phyloP scores from a whole-genome alignment of 2,797 vertebrate genomes.

The Amniataba percoides region DNA sequence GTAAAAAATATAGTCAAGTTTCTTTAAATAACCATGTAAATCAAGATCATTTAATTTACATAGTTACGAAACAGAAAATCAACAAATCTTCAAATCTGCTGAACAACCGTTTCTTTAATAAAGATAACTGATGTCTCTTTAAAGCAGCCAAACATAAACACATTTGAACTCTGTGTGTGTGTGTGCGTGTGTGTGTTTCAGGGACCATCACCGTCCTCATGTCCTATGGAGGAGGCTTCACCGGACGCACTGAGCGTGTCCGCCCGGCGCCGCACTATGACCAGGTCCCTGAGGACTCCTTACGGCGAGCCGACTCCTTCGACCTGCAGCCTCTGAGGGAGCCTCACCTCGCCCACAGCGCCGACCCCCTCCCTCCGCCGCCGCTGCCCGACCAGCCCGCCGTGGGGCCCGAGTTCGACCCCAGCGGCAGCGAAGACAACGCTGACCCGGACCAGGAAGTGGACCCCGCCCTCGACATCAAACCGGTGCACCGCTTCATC shows the following conservation, averaged over 20 bases:
- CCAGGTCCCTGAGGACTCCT: slow-evolving; percentile 78
- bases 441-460: slow-evolving; percentile 37
- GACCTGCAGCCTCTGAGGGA: slow-evolving; percentile 68
- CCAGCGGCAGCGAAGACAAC: slow-evolving; percentile 81
- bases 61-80: not conserved
- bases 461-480: slow-evolving; percentile 85
- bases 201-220: slow-evolving; percentile 83
- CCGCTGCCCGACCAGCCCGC: slow-evolving; percentile 91
- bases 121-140: too few species aligned
- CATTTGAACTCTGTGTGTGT: slow-evolving; percentile 1
- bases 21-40: too few species aligned
- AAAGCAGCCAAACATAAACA: not conserved
- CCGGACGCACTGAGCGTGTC: slow-evolving; percentile 79
- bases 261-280: slow-evolving; percentile 81
- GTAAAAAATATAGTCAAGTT: too few species aligned
- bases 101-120: not conserved
- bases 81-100: not conserved
- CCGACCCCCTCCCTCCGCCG: slow-evolving; percentile 90
- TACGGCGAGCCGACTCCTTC: slow-evolving; percentile 46
- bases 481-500: slow-evolving; percentile 93
- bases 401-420: slow-evolving; percentile 85
- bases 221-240: slow-evolving; percentile 81
- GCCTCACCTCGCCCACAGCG: slow-evolving; percentile 80
- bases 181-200: slow-evolving; percentile 40
- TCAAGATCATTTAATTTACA: not conserved